Percentiles rank a stretch among this genome's conserved stretches.
Evolutionary conservation across 1,140 invertebrate genomes (phyloP).

Genomic region (Lepidurus apus): DNA sequence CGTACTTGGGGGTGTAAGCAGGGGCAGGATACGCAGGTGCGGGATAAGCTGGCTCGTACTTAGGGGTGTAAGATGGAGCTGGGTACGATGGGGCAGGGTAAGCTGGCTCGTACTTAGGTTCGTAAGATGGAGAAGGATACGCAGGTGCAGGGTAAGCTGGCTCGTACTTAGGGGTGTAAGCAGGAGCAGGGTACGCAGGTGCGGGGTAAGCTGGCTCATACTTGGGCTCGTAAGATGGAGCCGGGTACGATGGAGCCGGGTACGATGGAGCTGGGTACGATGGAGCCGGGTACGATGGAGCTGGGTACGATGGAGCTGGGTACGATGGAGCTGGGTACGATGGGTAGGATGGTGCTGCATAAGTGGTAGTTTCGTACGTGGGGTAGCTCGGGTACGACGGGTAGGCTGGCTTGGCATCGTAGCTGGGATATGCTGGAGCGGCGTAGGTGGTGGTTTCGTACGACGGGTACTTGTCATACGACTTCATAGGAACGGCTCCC

Average conservation of each 20-base stretch:
- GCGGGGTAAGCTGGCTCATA: background rate
- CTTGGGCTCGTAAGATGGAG: background rate
- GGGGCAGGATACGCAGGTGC: background rate
- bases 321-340: background rate
- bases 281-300: background rate
- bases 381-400: background rate
- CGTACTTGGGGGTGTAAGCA: background rate
- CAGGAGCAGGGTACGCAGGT: background rate
- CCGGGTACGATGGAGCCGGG: background rate
- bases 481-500: background rate
- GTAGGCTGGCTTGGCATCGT: background rate
- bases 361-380: background rate
- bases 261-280: background rate
- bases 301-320: background rate
- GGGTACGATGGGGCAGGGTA: background rate
- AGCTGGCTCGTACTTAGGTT: background rate
- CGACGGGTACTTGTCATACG: background rate
- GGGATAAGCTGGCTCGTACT: background rate
- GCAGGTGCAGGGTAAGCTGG: background rate
- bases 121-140: background rate
- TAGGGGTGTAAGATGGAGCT: background rate
- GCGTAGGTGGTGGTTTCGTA: background rate
- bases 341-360: background rate
- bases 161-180: background rate
- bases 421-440: background rate